Conservation (phyloP, 2,113 vertebrate genomes). For the Isichthys henryi region DNA sequence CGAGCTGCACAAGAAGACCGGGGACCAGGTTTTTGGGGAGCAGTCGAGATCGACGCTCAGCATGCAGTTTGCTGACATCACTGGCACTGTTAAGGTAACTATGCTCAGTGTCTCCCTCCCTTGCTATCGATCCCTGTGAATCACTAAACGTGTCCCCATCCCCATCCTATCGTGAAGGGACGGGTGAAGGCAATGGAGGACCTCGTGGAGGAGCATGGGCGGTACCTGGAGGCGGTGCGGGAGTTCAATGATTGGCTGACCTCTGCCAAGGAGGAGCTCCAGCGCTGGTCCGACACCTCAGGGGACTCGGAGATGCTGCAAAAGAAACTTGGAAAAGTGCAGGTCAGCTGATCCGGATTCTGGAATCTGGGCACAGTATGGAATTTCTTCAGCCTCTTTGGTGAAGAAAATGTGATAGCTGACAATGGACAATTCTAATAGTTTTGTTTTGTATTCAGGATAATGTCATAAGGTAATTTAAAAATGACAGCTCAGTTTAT, state of each 20-base stretch:
- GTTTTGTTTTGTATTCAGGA: background rate
- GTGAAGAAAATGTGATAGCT: background rate
- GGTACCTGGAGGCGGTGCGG: constrained; percentile 83
- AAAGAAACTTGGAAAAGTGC: constrained; percentile 82
- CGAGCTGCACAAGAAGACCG: constrained; percentile 79
- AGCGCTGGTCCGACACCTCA: constrained; percentile 87
- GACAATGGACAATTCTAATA: background rate
- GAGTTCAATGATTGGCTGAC: constrained; percentile 92
- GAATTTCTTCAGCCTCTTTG: background rate
- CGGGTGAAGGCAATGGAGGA: constrained; percentile 85
- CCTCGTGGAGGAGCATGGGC: constrained; percentile 80
- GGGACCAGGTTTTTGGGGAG: constrained; percentile 71
- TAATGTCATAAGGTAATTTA: background rate
- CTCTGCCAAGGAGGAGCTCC: constrained; percentile 91
- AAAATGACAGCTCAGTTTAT: background rate
- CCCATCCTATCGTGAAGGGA: constrained; percentile 55
- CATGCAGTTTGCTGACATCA: constrained; percentile 77
- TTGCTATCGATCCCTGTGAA: background rate
- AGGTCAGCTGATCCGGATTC: constrained; percentile 54
- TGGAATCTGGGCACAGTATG: background rate
- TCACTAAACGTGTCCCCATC: background rate
- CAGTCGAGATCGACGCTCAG: constrained; percentile 70
- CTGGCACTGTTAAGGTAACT: constrained; percentile 79
- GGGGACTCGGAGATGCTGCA: constrained; percentile 75
- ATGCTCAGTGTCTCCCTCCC: background rate